These are phyloP conservation scores for Myrmophylax atrothorax DNA, from an alignment of 2,113 vertebrate genomes.

Conservation along the genomic window DNA sequence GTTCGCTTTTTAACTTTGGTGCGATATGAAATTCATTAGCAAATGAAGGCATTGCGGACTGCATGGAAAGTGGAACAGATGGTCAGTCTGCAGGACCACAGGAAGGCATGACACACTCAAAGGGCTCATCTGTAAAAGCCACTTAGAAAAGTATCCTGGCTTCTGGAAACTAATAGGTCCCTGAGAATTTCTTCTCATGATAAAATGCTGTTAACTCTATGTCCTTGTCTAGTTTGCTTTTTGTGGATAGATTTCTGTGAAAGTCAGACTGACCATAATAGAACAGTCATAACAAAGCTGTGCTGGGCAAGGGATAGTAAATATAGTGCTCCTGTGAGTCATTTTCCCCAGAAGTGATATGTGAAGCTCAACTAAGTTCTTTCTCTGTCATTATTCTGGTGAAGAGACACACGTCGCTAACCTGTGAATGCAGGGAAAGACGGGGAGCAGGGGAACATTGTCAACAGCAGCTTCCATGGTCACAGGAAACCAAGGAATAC, in stretches of 20 bases:
- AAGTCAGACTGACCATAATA: constrained; percentile 59
- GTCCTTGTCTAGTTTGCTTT: constrained; percentile 35
- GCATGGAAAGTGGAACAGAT: background rate
- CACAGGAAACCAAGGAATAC: background rate
- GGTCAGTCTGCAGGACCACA: constrained; percentile 1
- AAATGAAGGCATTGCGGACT: background rate
- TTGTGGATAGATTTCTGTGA: background rate
- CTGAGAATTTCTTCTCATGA: background rate
- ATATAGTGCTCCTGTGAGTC: constrained; percentile 8
- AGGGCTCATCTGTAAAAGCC: constrained; percentile 23
- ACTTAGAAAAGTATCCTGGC: background rate
- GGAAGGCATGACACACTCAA: background rate
- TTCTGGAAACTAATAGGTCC: background rate
- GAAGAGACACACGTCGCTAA: background rate
- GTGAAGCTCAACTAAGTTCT: background rate
- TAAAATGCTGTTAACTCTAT: background rate
- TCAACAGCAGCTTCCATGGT: background rate
- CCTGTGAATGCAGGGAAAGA: background rate
- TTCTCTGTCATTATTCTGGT: background rate
- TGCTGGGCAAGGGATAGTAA: constrained; percentile 15
- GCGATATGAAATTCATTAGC: background rate
- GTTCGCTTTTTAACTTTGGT: background rate
- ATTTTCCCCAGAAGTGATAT: background rate
- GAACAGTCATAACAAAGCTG: constrained; percentile 57
- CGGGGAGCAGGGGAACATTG: background rate